Evolutionary conservation across 2,113 vertebrate genomes (phyloP).

Genomic region (Mola mola): DNA sequence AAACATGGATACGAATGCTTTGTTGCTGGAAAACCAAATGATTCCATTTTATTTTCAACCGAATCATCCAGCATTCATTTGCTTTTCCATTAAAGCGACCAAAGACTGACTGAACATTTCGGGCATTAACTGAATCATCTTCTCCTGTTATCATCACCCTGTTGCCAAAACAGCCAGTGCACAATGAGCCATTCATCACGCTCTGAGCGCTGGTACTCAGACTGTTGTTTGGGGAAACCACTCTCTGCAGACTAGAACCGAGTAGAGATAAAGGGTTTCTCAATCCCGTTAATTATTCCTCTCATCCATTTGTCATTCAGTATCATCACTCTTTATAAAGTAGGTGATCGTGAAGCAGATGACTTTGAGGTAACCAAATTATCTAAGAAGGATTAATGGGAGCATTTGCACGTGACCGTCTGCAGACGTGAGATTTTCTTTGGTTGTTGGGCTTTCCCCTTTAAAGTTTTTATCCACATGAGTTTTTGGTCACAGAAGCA

Average conservation of each 20-base stretch:
- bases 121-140: constrained; percentile 22
- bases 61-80: not conserved
- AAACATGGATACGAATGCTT: not conserved
- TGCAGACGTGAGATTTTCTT: not conserved
- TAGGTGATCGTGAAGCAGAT: constrained; percentile 26
- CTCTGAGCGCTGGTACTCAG: constrained; percentile 32
- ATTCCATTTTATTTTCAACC: not conserved
- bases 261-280: constrained; percentile 48
- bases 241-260: constrained; percentile 30
- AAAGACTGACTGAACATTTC: constrained; percentile 10
- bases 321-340: constrained; percentile 24
- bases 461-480: too few relatives aligned
- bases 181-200: constrained; percentile 64
- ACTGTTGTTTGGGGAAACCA: constrained; percentile 14
- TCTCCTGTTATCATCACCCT: constrained; percentile 44
- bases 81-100: constrained; percentile 2
- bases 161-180: constrained; percentile 52
- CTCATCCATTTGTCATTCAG: constrained; percentile 47
- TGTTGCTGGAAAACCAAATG: not conserved
- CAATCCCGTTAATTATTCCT: constrained; percentile 63
- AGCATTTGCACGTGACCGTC: constrained; percentile 10
- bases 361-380: constrained; percentile 28
- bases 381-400: constrained; percentile 28
- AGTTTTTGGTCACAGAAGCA: too few relatives aligned
- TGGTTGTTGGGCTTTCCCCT: too few relatives aligned